Conservation (phyloP, 2,113 vertebrate genomes). For the Regulus satrapa region DNA sequence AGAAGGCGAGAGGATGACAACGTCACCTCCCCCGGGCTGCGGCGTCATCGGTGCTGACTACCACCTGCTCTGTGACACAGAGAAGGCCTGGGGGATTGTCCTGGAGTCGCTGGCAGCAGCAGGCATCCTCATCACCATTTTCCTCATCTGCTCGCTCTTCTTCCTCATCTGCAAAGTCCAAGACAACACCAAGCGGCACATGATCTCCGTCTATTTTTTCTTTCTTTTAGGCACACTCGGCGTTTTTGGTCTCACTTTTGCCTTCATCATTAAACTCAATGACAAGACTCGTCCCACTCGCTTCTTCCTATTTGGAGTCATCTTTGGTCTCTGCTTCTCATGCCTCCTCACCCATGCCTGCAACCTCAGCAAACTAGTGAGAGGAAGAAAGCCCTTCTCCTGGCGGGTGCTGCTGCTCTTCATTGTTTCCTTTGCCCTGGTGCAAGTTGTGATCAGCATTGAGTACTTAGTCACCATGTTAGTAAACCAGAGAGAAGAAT, state of each 20-base stretch:
- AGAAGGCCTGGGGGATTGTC: constrained; percentile 81
- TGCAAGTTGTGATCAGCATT: constrained; percentile 83
- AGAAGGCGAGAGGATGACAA: not conserved
- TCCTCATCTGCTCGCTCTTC: constrained; percentile 74
- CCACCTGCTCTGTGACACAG: constrained; percentile 77
- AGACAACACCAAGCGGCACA: constrained; percentile 68
- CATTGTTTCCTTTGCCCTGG: constrained; percentile 74
- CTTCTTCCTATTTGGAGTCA: constrained; percentile 86
- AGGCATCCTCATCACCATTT: constrained; percentile 75
- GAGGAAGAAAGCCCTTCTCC: constrained; percentile 71
- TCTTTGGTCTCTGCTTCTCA: constrained; percentile 87
- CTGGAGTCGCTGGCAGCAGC: constrained; percentile 78
- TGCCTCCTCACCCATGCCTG: constrained; percentile 80
- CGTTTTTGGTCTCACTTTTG: constrained; percentile 85
- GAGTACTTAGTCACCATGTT: constrained; percentile 81
- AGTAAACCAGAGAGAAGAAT: constrained; percentile 40
- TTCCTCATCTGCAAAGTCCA: constrained; percentile 74
- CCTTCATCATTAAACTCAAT: constrained; percentile 82
- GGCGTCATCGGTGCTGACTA: constrained; percentile 63
- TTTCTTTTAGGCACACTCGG: constrained; percentile 82
- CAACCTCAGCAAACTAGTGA: constrained; percentile 76
- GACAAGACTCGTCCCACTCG: constrained; percentile 79
- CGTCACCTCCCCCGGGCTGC: not conserved
- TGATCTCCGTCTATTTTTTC: constrained; percentile 75
- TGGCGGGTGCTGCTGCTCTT: constrained; percentile 67